These are phyloP conservation scores for Virgularia gustaviana DNA, from an alignment of 92 coral and sea anemone species.

Conservation along the genomic window DNA sequence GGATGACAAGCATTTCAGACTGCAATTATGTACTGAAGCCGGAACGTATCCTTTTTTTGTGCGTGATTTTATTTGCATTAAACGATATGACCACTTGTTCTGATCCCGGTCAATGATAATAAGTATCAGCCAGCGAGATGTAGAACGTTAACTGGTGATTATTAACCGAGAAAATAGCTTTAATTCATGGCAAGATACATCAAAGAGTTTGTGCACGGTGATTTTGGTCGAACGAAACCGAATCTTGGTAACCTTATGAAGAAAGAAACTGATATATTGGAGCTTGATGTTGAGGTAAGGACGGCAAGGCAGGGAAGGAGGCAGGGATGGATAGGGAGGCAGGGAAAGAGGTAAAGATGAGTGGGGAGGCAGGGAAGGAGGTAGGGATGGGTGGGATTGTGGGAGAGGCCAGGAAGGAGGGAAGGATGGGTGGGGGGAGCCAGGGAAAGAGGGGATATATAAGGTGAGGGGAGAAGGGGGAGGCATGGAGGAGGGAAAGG, in stretches of 20 bases:
- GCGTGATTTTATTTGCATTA: too few species aligned
- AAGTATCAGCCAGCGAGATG: too few species aligned
- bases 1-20: conserved; percentile 70
- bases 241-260: conserved; percentile 63
- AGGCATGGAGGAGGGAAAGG: too few species aligned
- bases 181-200: conserved; percentile 70
- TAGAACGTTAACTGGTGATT: not conserved
- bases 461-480: too few species aligned
- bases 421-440: not conserved
- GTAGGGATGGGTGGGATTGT: not conserved
- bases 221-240: conserved; percentile 94
- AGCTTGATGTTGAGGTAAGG: conserved; percentile 86
- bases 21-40: conserved; percentile 81
- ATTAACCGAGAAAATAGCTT: conserved; percentile 25
- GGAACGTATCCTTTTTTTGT: conserved; percentile 86
- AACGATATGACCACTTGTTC: too few species aligned
- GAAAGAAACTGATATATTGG: conserved; percentile 78
- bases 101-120: too few species aligned
- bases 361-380: not conserved
- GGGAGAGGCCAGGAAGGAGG: not conserved
- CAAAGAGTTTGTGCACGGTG: conserved; percentile 99
- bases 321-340: not conserved
- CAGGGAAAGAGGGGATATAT: too few species aligned
- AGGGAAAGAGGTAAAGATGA: not conserved
- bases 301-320: not conserved